Base-by-base conservation (phyloP, 2,113 vertebrate genomes). In the Cromileptes altivelis region DNA sequence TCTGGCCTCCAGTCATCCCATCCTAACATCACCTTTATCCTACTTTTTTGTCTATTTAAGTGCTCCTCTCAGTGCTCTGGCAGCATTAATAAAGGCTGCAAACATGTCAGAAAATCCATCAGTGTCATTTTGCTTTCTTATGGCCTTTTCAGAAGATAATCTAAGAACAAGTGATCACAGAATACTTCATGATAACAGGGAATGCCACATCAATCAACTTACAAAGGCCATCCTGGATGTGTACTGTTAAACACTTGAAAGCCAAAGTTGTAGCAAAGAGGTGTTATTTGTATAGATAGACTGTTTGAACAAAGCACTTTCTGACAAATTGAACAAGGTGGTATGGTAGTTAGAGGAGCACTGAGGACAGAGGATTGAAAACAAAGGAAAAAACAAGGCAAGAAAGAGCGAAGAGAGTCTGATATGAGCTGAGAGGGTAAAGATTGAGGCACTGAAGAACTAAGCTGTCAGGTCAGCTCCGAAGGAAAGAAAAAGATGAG, bases 391-490 rank as follows among this genome's bases (percentile, higher is more conserved):
- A 52, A 17, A 61, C 6, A 61, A 53, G 69, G 23, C 68, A 74
- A 64, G 17, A 19, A 21, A 33, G 50, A 64, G 30, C 8, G 45
- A 49, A 70, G 2, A 72, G 37, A 40, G 40, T 12, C 3, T 27
- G 72, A 53, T 49, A 11, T 3, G 1, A 40, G 52, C 13, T 12
- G 71, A 64, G 58, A 57, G 60, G 50, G 25, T 37, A 74, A 73
- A 53, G 77, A 74, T 2, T 5, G 78, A 75, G 15, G 37, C 30
- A 4, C 11, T 17, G 52, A 75, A 74, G 27, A 79, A 37, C 67
- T 40, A 4, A 0, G 25, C 72, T 83, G 83, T 83, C 84, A 86
- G 74, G 18, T 61, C 18, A 2, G 42, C 71, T 85, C 52, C 70
- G 58, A 73, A 25, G 30, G 57, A 19, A 86, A 40, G 25, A 25